phyloP scores from a whole-genome alignment of 1,140 invertebrate species.

The Phenacoccus solenopsis region DNA sequence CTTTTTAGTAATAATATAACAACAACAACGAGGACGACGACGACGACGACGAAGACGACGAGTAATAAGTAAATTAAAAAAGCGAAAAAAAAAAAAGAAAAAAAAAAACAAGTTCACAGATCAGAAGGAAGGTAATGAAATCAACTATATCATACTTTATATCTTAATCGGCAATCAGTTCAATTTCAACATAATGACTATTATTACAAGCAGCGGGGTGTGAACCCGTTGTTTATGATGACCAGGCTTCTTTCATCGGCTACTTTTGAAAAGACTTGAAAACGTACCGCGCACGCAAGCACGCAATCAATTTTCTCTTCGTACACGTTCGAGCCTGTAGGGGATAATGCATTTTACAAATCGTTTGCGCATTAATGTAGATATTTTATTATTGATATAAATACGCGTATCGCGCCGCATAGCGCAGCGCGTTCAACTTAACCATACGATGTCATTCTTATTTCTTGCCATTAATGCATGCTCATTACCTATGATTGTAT shows the following conservation, averaged over 20 bases:
- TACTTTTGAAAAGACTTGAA: background rate
- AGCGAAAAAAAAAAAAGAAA: too few relatives aligned
- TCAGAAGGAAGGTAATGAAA: conserved; percentile 16
- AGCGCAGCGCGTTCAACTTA: too few relatives aligned
- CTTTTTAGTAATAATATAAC: too few relatives aligned
- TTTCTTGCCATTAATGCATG: too few relatives aligned
- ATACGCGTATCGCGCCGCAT: too few relatives aligned
- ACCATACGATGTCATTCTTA: too few relatives aligned
- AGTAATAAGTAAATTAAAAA: too few relatives aligned
- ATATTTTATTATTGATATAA: background rate
- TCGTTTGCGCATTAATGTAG: background rate
- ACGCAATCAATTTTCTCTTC: conserved; percentile 14
- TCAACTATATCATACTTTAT: conserved; percentile 16
- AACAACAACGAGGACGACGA: too few relatives aligned
- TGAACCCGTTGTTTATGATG: conserved; percentile 11
- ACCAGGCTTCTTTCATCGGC: conserved; percentile 9
- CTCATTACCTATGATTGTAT: too few relatives aligned
- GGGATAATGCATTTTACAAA: background rate
- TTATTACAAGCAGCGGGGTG: conserved; percentile 16
- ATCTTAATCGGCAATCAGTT: conserved; percentile 14
- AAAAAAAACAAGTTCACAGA: too few relatives aligned
- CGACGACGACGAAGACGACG: too few relatives aligned
- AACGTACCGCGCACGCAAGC: background rate
- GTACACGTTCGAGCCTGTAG: background rate
- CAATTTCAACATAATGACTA: conserved; percentile 14